Base-by-base conservation (phyloP, 2,888 invertebrate genomes). In the Idaea biselata region DNA sequence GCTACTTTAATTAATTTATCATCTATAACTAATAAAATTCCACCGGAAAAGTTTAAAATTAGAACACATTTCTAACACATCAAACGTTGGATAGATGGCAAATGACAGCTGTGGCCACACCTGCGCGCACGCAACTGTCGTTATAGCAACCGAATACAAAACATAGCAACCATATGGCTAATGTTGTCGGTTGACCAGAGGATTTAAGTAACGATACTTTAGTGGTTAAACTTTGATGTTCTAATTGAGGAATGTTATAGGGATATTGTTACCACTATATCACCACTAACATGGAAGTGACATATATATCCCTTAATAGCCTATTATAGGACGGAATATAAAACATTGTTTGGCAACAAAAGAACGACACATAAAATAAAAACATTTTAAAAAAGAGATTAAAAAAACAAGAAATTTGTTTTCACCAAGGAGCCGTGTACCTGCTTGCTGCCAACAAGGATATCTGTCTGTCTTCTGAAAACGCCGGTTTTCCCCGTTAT, bases 71-170 rank as follows among this genome's bases (percentile, higher is more conserved):
- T 44, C 25, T 44, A 44, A 44, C 44, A 44, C 44, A 14, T 14
- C 44, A 44, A 44, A 44, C 44, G 44, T 44, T 44, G 11, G 44
- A 11, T 55, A 55, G 61, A 66, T 65, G 33, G 66, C 68, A 44
- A 70, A 70, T 69, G 71, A 70, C 88, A 88, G 85, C 81, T 89
- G 90, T 76, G 60, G 55, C 16, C 55, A 74, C 90, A 90, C 89
- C 89, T 90, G 89, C 84, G 80, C 74, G 33, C 61, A 69, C 75
- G 80, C 87, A 84, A 83, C 84, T 78, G 87, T 81, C 71, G 77
- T 73, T 73, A 81, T 82, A 72, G 76, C 72, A 77, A 84, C 83
- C 66, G 68, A 65, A 72, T 62, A 65, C 64, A 72, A 77, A 74
- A 74, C 75, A 77, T 73, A 69, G 70, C 72, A 63, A 67, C 65